Base-by-base conservation (phyloP, 1,140 invertebrate species). In the Zelostemma sp. region DNA sequence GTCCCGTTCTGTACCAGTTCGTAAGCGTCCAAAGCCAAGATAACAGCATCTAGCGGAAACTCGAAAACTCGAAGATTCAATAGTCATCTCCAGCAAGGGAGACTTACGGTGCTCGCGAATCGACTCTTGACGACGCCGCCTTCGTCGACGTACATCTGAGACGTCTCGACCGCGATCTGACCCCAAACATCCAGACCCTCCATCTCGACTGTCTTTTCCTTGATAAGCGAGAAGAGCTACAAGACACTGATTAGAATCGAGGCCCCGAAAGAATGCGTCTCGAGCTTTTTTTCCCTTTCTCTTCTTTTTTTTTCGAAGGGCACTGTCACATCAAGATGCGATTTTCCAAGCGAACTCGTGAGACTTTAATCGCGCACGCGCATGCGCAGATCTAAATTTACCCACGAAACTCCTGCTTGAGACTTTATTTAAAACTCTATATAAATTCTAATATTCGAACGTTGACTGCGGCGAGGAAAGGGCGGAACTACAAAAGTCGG, bases 131-230 rank as follows among this genome's bases (percentile, higher is more conserved):
- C 83, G 65, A 89, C 87, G 45, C 90, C 91, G 45, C 91, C 92
- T 83, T 95, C 93, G 31, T 90, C 90, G 68, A 94, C 88, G 81
- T 94, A 94, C 60, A 94, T 91, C 83, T 94, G 92, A 69, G 92
- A 92, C 28, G 92, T 92, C 82, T 95, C 93, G 33, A 94, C 86
- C 48, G 93, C 92, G 66, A 94, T 85, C 81, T 95, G 93, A 57
- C 92, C 92, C 93, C 93, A 94, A 69, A 94, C 89, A 82, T 93
- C 90, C 19, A 88, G 87, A 65, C 84, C 84, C 33, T 76, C 76
- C 76, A 78, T 78, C 67, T 72, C 46, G 56, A 31, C 18, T 46
- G 19, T 28, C 21, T 9, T 53, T 16, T 70, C 53, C 40, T 61
- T 15, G 16, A 56, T 14, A 15, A 48, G 43, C 17, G 57, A 33